Evolutionary conservation across 2,797 vertebrate genomes (phyloP), one percentile per base, ranked within the genome.

Genomic region (Catharus ustulatus): DNA sequence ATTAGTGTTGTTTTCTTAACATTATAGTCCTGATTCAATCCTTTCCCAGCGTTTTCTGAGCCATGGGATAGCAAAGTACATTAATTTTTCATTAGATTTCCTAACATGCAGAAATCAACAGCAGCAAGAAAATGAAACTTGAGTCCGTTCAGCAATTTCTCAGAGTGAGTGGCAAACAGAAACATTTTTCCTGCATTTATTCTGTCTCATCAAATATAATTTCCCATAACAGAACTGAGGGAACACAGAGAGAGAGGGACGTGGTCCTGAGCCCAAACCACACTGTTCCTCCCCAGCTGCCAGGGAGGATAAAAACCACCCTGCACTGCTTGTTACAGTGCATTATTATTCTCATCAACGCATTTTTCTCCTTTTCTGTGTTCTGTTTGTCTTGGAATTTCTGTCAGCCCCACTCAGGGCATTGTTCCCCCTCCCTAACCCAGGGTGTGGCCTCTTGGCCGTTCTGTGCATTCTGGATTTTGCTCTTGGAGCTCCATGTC

Each of bases 261-360:
- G 0, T 4, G 36, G 9, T 40, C 36, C 57, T 27, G 64, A 80
- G 42, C 54, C 27, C 45, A 17, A 10, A 32, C 11, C 15, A 13
- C 0, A 0, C 27, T 19, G 38, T 7, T 68, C 21, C 32, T 93
- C 9, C 15, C 1, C 9, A 69, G 54, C 74, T 82, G 43, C 52
- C 11, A 16, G 9, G 34, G 17, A 63, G 74, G 45, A 3, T n/a
- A 36, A 80, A 49, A 87, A 38, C 8, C 71, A 22, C 6, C 46
- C 5, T 15, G 12, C 67, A 18, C 16, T 4, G 12, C 16, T 46
- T 29, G 6, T 13, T 40, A 13, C 0, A 5, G 43, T n/a, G 29
- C 36, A 6, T 57, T 59, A 6, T 27, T 30, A 5, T 15, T 26
- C 24, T 59, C 66, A 24, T 27, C 48, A 49, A 27, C 24, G 6